Evolutionary conservation across 2,113 vertebrate species (phyloP).

Genomic region (Megaptera novaeangliae): DNA sequence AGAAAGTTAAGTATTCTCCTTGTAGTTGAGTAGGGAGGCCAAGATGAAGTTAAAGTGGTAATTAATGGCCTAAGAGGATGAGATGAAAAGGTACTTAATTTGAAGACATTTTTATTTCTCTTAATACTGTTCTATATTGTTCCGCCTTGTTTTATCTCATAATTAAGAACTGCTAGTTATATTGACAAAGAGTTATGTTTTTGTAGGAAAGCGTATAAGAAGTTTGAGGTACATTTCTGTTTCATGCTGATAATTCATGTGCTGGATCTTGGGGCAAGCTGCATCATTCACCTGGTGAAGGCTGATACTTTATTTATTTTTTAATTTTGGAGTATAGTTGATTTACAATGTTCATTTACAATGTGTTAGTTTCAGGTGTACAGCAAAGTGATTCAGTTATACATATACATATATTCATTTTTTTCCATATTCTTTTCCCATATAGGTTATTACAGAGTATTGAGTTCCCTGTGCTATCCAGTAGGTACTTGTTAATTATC

Average conservation of each 20-base stretch:
- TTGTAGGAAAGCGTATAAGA: neutral
- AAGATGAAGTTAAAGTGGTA: constrained; percentile 7
- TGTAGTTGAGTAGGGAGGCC: neutral
- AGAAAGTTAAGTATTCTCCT: constrained; percentile 58
- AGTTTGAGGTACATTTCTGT: neutral
- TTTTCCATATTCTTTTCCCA: neutral
- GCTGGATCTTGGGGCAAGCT: neutral
- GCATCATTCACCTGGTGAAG: neutral
- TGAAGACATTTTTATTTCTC: constrained; percentile 60
- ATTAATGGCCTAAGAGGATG: constrained; percentile 18
- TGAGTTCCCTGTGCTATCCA: neutral
- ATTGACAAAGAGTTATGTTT: neutral
- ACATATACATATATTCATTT: neutral
- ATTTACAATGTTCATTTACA: neutral
- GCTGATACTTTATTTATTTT: neutral
- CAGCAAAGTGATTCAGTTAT: neutral
- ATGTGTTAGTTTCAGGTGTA: neutral
- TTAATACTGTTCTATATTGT: constrained; percentile 16
- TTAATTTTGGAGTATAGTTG: neutral
- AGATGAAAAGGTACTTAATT: constrained; percentile 51
- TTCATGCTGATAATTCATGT: neutral
- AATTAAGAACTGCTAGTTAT: neutral
- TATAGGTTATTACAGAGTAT: neutral
- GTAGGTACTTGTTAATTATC: neutral
- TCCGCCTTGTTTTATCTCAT: constrained; percentile 4